Evolutionary conservation across 2,113 vertebrate species (phyloP).

Genomic region (Colaptes auratus): DNA sequence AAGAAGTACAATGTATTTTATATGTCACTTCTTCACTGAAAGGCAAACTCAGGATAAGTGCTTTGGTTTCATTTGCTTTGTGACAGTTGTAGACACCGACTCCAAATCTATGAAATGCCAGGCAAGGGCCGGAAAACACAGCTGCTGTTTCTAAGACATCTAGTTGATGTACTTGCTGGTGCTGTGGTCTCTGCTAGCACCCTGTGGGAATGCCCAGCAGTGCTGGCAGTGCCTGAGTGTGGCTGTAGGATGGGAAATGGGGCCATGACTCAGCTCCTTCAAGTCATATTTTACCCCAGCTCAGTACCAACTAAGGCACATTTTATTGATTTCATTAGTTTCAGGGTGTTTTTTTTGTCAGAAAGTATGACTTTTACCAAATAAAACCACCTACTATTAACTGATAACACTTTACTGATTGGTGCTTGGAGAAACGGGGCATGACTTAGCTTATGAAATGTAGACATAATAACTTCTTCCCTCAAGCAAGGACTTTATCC

Average conservation of each 20-base stretch:
- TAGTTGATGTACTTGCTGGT: fast-evolving
- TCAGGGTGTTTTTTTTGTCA: neutral
- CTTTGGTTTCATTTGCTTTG: neutral
- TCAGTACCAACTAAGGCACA: fast-evolving
- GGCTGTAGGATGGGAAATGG: fast-evolving
- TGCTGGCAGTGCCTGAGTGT: fast-evolving
- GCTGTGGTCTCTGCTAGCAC: neutral
- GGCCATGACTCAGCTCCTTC: neutral
- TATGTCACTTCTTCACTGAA: neutral
- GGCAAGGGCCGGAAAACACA: neutral
- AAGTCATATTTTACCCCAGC: neutral
- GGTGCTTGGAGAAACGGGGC: neutral
- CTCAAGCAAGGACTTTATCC: neutral
- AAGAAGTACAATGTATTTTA: neutral
- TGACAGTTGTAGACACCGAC: neutral
- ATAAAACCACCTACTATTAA: neutral
- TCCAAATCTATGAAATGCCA: neutral
- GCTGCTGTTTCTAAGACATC: neutral
- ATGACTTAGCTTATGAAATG: neutral
- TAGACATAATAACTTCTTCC: neutral
- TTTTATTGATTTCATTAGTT: neutral
- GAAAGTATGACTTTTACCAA: neutral
- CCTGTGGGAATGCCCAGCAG: neutral
- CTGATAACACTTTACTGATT: neutral
- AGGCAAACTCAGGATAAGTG: neutral